phyloP scores from a whole-genome alignment of 2,113 vertebrate genomes.

The Xenus cinereus region DNA sequence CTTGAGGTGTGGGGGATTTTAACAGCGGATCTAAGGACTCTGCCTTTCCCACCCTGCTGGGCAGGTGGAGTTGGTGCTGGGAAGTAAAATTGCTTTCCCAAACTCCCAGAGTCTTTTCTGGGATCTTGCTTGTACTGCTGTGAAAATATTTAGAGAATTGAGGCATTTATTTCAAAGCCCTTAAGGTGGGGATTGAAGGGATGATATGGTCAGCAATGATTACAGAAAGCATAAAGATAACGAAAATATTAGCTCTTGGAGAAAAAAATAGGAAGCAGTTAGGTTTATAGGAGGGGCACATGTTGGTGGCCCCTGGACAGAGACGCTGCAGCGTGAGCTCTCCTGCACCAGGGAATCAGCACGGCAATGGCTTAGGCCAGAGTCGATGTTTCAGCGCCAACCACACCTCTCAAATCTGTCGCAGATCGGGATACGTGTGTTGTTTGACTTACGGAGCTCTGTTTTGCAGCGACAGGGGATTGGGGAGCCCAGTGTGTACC shows the following conservation, averaged over 20 bases:
- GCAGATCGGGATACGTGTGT: accelerated
- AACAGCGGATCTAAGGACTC: neutral
- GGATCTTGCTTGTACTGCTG: neutral
- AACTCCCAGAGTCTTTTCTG: neutral
- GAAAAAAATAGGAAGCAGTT: accelerated
- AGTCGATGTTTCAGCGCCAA: accelerated
- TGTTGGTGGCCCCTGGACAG: accelerated
- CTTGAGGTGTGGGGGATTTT: neutral
- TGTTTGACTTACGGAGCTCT: neutral
- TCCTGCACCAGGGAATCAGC: accelerated
- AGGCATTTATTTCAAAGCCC: neutral
- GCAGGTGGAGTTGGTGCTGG: neutral
- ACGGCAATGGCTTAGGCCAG: accelerated
- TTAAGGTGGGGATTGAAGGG: neutral
- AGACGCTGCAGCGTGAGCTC: neutral
- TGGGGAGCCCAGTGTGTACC: slow-evolving; percentile 90
- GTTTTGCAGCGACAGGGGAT: slow-evolving; percentile 85
- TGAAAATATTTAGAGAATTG: neutral
- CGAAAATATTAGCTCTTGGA: neutral
- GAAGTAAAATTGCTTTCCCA: neutral
- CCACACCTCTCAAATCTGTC: accelerated
- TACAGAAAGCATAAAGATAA: neutral
- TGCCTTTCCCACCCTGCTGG: neutral
- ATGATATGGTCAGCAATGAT: accelerated
- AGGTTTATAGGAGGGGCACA: neutral